Base-by-base conservation (phyloP, 2,113 vertebrate genomes). In the Sterna hirundo region DNA sequence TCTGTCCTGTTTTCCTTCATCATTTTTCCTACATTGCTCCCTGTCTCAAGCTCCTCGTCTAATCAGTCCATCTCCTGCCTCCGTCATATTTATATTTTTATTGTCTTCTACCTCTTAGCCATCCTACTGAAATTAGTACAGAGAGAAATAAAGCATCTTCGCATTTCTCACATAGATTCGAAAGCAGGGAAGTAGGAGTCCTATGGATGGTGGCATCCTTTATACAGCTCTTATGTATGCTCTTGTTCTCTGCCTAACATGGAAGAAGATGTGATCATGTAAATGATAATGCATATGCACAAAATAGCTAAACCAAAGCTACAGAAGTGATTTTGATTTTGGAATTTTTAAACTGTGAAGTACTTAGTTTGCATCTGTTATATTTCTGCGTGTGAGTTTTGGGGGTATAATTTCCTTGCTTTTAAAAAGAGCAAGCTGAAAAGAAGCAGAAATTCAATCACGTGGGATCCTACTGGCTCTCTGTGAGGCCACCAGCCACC, bases 241-340 rank as follows among this genome's bases (percentile, higher is more conserved):
- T 93, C 85, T 95, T 93, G 54, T 95, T 93, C 92, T 70, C 71
- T 94, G 78, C 57, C 62, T 82, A 91, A 93, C 47, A 89, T 88
- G 44, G 84, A 62, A 81, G 83, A 86, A 87, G 74, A 91, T 86
- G 66, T 80, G 94, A 88, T 94, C 92, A 77, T 94, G 78, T 88
- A 90, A 94, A 95, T 96, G 87, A 81, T 86, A 92, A 70, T 3
- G 4, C 23, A 4, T 88, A 47, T 83, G 70, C 71, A 88, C 62
- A 74, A 91, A 95, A 26, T 58, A 94, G 85, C 90, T 96, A 77
- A 96, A 87, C 65, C 52, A 83, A 80, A 95, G 70, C 81, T 76
- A 79, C n/a, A 90, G 74, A 93, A 93, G 62, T 5, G 5, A 83
- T 85, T 80, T 93, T 88, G 57, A 62, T 83, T 93, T 90, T 47